These are phyloP conservation scores for Sebastes cheni DNA, from an alignment of 2,797 vertebrate species.

Conservation along the genomic window DNA sequence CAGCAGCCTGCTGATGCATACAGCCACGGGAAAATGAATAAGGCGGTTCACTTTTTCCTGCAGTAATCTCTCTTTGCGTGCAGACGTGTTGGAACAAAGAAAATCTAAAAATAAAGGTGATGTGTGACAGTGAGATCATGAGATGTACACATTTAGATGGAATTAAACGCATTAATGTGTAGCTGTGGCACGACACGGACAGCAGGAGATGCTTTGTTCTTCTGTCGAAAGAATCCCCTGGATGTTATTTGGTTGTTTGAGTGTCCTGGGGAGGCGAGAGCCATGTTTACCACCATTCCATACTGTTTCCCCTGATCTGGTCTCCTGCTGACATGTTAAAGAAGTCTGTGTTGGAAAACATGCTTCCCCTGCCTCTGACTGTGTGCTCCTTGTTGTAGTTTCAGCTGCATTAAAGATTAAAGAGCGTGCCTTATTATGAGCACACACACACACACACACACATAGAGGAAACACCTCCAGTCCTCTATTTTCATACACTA, in stretches of 20 bases:
- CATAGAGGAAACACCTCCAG: slow-evolving; percentile 34
- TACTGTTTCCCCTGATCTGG: slow-evolving; percentile 45
- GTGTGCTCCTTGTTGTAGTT: slow-evolving; percentile 65
- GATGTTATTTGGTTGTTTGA: slow-evolving; percentile 26
- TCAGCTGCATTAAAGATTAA: slow-evolving; percentile 76
- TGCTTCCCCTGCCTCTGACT: slow-evolving; percentile 47
- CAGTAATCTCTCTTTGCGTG: slow-evolving; percentile 36
- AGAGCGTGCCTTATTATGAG: slow-evolving; percentile 62
- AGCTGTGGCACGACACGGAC: background rate
- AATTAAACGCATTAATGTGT: background rate
- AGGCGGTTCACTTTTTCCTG: slow-evolving; percentile 36
- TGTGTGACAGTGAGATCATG: slow-evolving; percentile 6
- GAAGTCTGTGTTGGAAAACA: slow-evolving; percentile 54
- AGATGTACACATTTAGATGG: background rate
- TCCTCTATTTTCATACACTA: slow-evolving; percentile 35
- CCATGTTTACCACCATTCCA: slow-evolving; percentile 37
- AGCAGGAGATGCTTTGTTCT: background rate
- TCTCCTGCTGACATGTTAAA: slow-evolving; percentile 54
- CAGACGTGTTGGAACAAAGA: slow-evolving; percentile 13
- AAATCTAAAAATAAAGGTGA: slow-evolving; percentile 35
- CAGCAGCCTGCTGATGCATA: slow-evolving; percentile 49
- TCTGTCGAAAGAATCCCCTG: background rate
- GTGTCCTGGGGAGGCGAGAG: slow-evolving; percentile 5
- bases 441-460: slow-evolving; percentile 17
- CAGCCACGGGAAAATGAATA: slow-evolving; percentile 46